phyloP scores from a whole-genome alignment of 2,113 vertebrate genomes.

The Micronisus gabar region DNA sequence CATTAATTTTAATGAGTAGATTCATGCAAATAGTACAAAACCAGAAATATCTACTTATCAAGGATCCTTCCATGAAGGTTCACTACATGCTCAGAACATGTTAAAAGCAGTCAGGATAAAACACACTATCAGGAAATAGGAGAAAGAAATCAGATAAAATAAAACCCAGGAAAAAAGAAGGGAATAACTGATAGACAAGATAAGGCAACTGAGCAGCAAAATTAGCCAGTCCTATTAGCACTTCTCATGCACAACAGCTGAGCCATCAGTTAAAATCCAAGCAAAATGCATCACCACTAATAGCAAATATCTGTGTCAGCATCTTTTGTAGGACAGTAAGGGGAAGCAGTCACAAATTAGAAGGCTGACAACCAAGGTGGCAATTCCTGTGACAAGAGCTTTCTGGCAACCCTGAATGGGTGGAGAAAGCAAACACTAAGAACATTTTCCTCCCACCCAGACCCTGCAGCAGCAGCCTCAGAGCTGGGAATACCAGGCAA shows the following conservation, averaged over 20 bases:
- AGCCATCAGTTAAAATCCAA: neutral
- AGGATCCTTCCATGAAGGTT: neutral
- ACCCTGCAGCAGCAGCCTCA: neutral
- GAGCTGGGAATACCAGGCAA: neutral
- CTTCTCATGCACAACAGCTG: neutral
- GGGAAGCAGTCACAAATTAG: neutral
- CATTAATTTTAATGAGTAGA: neutral
- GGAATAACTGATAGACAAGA: neutral
- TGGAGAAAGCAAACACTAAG: neutral
- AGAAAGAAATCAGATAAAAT: neutral
- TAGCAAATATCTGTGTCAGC: neutral
- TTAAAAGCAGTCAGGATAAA: neutral
- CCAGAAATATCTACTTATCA: neutral
- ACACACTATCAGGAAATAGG: neutral
- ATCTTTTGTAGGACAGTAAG: neutral
- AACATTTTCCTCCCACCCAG: neutral
- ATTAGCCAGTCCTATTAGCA: neutral
- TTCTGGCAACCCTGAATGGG: neutral
- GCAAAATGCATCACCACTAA: neutral
- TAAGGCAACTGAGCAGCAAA: neutral
- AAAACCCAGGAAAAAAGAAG: neutral
- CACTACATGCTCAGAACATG: neutral
- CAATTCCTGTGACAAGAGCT: neutral
- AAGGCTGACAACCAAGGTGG: neutral
- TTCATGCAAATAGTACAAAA: neutral